Percentiles rank a stretch among this genome's conserved stretches.
These are phyloP conservation scores for Felis catus DNA, from an alignment of 2,113 vertebrate species.

Conservation along the genomic window DNA sequence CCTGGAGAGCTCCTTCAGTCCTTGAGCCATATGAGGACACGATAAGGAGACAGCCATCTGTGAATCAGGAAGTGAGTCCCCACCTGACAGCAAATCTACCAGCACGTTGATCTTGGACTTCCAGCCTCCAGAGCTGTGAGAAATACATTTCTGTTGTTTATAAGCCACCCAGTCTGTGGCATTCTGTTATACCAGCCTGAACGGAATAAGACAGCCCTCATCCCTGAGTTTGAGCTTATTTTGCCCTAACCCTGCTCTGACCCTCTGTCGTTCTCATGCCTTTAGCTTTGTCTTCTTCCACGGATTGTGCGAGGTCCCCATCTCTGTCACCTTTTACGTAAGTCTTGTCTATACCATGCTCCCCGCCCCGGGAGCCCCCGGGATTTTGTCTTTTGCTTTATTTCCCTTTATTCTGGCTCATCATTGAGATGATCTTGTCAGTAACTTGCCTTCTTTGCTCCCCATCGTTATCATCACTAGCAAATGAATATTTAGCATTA, in stretches of 20 bases:
- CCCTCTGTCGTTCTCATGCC: background rate
- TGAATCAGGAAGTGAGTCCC: background rate
- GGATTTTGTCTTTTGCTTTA: background rate
- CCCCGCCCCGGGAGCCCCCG: background rate
- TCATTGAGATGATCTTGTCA: background rate
- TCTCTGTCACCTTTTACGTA: background rate
- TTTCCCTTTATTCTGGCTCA: background rate
- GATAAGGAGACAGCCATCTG: background rate
- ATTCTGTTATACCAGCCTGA: background rate
- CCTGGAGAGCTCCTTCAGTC: background rate
- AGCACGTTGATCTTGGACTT: background rate
- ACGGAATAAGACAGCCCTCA: background rate
- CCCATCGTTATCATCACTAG: background rate
- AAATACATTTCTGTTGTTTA: background rate
- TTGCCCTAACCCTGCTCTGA: background rate
- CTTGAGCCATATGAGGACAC: background rate
- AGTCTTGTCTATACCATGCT: background rate
- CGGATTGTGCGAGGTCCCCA: background rate
- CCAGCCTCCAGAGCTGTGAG: background rate
- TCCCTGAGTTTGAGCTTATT: background rate
- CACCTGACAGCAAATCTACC: background rate
- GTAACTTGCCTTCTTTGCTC: background rate
- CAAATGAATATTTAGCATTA: background rate
- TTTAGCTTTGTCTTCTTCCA: background rate
- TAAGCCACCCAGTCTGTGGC: background rate